Base-by-base conservation (phyloP, 2,888 invertebrate genomes). In the Phragmatobia fuliginosa region DNA sequence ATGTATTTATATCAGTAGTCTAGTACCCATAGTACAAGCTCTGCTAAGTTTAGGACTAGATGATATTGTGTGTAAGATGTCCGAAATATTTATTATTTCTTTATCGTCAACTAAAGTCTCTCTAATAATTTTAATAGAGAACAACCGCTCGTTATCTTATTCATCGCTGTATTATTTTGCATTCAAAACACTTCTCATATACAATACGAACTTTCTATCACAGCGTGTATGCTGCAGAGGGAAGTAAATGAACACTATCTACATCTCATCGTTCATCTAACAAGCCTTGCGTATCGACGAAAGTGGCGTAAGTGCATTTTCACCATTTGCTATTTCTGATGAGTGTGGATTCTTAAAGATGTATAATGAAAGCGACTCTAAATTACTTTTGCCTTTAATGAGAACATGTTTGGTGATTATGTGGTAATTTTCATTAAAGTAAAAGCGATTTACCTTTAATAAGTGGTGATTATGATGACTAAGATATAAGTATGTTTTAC, bases 201-300 rank as follows among this genome's bases (percentile, higher is more conserved):
- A 14, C 28, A 28, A 32, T n/a, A 49, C 62, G 62, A 60, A 76
- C 81, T 81, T 81, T 81, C 81, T 80, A 81, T 66, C 69, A 66
- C 71, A 71, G 73, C 76, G 72, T 72, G 66, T 72, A 71, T 72
- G 71, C 66, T 75, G 75, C 67, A 73, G 77, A 70, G 74, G 80
- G 82, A 82, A 82, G 82, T 76, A 79, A 81, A 73, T 75, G 78
- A 71, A 78, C 70, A 77, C 69, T 79, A 82, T 82, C 82, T 76
- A 72, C 78, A 85, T 87, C 88, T 85, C 87, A 88, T 86, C 88
- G 82, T 28, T 45, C 72, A 62, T 83, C 82, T 80, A 70, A 79
- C 80, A 85, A 87, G 70, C 85, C 88, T 85, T 85, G 88, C 89
- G 86, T 88, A 85, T 85, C 89, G 80, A 78, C 64, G 84, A 86